phyloP scores from a whole-genome alignment of 2,888 invertebrate genomes.

The Urechis unicinctus region DNA sequence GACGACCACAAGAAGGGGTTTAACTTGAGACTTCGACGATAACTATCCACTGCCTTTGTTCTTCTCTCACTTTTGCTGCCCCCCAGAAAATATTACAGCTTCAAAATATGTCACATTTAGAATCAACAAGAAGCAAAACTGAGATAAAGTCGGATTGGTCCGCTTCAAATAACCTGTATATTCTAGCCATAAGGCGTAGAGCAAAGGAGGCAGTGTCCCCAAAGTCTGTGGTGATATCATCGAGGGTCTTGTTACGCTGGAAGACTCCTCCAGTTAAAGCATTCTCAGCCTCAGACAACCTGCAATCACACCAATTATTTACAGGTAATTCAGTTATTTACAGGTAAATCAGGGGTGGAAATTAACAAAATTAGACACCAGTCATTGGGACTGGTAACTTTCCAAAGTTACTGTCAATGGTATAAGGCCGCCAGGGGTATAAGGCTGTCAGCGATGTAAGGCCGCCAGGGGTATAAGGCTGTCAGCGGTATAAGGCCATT shows the following conservation, averaged over 20 bases:
- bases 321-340: too few species aligned
- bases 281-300: conserved; percentile 44
- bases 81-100: too few species aligned
- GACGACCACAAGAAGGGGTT: conserved; percentile 87
- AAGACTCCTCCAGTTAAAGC: conserved; percentile 48
- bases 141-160: not conserved
- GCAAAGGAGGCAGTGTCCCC: conserved; percentile 73
- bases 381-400: too few species aligned
- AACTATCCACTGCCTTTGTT: conserved; percentile 48
- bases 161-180: conserved; percentile 64
- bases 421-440: too few species aligned
- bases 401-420: too few species aligned
- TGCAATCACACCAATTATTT: too few species aligned
- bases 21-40: conserved; percentile 64
- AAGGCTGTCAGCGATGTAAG: too few species aligned
- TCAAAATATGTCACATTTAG: too few species aligned
- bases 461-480: too few species aligned
- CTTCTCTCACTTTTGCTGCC: conserved; percentile 44
- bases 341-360: too few species aligned
- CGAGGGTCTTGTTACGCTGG: conserved; percentile 52
- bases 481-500: too few species aligned
- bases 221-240: conserved; percentile 77
- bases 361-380: too few species aligned
- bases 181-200: conserved; percentile 76
- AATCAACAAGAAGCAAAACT: conserved; percentile 5